phyloP scores from a whole-genome alignment of 2,888 invertebrate genomes.

The Myathropa florea region DNA sequence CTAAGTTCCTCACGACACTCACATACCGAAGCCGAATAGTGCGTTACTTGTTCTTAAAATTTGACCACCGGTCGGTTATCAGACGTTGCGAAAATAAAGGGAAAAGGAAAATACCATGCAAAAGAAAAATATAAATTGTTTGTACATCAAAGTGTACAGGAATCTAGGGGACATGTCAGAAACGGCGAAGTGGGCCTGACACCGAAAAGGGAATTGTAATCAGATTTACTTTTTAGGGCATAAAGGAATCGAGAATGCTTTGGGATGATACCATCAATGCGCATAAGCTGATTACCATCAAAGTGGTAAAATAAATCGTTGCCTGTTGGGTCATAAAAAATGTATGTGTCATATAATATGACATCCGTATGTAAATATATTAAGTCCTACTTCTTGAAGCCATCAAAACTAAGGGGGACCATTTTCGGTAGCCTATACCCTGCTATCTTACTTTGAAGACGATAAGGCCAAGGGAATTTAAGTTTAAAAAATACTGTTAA shows the following conservation, averaged over 20 bases:
- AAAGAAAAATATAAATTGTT: neutral
- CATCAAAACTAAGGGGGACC: too few relatives aligned
- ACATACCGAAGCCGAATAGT: neutral
- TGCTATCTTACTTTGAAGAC: too few relatives aligned
- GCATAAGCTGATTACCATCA: neutral
- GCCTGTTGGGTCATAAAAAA: neutral
- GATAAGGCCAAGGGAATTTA: too few relatives aligned
- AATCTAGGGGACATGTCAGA: neutral
- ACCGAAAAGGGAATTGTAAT: neutral
- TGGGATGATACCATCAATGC: neutral
- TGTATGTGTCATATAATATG: neutral
- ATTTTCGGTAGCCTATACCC: too few relatives aligned
- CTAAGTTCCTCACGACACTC: neutral
- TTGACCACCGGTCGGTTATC: slow-evolving; percentile 17
- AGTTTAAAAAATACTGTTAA: too few relatives aligned
- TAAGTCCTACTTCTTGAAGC: neutral
- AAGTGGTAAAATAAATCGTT: neutral
- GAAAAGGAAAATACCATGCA: neutral
- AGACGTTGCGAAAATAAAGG: neutral
- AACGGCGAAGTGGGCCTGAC: neutral
- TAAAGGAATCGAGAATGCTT: neutral
- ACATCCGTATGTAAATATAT: neutral
- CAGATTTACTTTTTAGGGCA: neutral
- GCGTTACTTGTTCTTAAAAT: slow-evolving; percentile 15
- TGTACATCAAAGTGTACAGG: slow-evolving; percentile 10